Conservation (phyloP, 2,888 invertebrate genomes). For the Rhodophaea formosa region DNA sequence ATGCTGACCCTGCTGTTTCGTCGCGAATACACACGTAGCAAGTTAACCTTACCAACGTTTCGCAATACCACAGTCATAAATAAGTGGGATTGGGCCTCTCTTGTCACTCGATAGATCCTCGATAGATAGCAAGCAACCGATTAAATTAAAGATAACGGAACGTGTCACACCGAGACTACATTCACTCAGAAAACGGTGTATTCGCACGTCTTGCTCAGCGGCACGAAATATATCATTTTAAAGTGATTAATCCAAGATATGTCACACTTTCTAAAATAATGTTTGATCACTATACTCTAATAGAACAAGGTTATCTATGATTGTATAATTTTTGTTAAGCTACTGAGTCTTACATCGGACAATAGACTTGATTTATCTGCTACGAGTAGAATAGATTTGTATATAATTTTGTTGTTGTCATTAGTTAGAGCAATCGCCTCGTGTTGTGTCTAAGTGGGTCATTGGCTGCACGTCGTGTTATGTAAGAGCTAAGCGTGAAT, state of each 20-base stretch:
- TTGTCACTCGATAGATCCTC: conserved; percentile 4
- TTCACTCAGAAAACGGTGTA: neutral
- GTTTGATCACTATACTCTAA: neutral
- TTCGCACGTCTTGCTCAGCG: conserved; percentile 10
- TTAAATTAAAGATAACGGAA: conserved; percentile 3
- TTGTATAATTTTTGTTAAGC: neutral
- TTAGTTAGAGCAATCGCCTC: conserved; percentile 53
- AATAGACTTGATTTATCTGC: neutral
- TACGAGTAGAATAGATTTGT: conserved; percentile 20
- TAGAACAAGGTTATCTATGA: neutral
- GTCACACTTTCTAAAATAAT: conserved; percentile 5
- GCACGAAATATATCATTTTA: conserved; percentile 4
- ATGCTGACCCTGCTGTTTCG: conserved; percentile 12
- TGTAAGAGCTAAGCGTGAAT: conserved; percentile 51
- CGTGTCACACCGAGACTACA: neutral
- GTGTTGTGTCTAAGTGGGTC: conserved; percentile 58
- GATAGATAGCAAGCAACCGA: neutral
- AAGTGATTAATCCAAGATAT: conserved; percentile 22
- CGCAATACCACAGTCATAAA: conserved; percentile 12
- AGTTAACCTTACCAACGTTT: conserved; percentile 17
- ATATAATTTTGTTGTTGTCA: conserved; percentile 52
- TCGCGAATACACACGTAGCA: conserved; percentile 18
- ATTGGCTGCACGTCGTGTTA: conserved; percentile 74
- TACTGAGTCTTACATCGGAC: neutral
- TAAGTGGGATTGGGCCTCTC: conserved; percentile 9